Percentiles rank a stretch among this genome's conserved stretches.
These are phyloP conservation scores for Toxonevra muliebris DNA, from an alignment of 2,888 invertebrate genomes.

Conservation along the genomic window DNA sequence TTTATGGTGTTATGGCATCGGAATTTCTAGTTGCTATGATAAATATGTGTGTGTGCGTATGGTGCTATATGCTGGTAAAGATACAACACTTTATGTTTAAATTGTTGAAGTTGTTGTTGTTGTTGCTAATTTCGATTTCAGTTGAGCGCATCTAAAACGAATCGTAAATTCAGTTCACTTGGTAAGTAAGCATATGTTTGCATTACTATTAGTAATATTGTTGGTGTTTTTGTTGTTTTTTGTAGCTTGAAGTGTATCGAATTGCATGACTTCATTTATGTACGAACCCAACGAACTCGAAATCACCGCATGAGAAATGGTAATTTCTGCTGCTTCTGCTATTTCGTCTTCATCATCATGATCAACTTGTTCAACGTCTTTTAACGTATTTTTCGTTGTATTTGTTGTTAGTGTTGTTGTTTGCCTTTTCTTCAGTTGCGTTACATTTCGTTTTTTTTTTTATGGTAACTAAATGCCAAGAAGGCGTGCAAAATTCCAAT, in stretches of 20 bases:
- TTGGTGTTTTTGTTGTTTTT: slow-evolving; percentile 5
- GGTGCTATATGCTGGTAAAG: background rate
- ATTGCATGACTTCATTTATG: slow-evolving; percentile 37
- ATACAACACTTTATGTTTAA: no score
- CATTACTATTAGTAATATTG: slow-evolving; percentile 2
- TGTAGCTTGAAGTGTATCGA: slow-evolving; percentile 26
- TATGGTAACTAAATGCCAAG: slow-evolving; percentile 5
- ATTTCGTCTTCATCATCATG: background rate
- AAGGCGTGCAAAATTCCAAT: no score
- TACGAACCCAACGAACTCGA: slow-evolving; percentile 44
- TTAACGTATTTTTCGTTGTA: no score
- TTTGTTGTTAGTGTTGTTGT: background rate
- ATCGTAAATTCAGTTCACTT: slow-evolving; percentile 39
- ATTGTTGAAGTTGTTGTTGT: slow-evolving; percentile 1
- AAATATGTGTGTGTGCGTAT: background rate
- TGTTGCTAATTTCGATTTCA: slow-evolving; percentile 50
- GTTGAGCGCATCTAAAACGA: slow-evolving; percentile 54
- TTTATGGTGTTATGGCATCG: background rate
- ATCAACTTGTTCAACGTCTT: no score
- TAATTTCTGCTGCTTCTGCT: background rate
- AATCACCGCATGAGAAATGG: no score
- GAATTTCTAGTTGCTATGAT: background rate
- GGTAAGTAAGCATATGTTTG: slow-evolving; percentile 24
- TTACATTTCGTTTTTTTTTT: slow-evolving; percentile 36
- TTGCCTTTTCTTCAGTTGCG: slow-evolving; percentile 30